Evolutionary conservation across 2,888 invertebrate species (phyloP).

Genomic region (Caenorhabditis virilis): DNA sequence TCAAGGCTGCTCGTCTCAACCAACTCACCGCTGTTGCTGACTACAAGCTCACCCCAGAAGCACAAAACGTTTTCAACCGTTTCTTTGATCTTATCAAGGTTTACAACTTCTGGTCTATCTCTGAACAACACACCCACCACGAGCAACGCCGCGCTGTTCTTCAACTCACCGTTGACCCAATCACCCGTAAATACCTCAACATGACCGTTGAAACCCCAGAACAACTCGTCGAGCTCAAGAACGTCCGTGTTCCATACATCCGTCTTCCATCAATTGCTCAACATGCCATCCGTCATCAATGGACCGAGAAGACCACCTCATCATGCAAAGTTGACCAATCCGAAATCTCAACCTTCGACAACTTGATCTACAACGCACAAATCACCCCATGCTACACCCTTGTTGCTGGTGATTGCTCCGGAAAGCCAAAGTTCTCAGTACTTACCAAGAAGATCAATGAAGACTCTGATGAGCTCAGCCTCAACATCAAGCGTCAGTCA

Average conservation of each 20-base stretch:
- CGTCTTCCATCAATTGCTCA: constrained; percentile 22
- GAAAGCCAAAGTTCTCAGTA: constrained; percentile 68
- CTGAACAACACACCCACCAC: constrained; percentile 7
- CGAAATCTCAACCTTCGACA: constrained; percentile 65
- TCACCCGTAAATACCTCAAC: constrained; percentile 53
- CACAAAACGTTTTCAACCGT: constrained; percentile 35
- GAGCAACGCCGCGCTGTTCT: constrained; percentile 30
- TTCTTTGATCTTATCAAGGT: constrained; percentile 52
- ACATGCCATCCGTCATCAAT: constrained; percentile 14
- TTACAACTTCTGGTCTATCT: constrained; percentile 42
- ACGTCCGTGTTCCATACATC: constrained; percentile 38
- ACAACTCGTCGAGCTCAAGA: constrained; percentile 39
- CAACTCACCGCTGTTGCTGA: constrained; percentile 43
- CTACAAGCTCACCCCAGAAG: constrained; percentile 42
- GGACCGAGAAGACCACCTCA: constrained; percentile 15
- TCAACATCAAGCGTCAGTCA: constrained; percentile 30
- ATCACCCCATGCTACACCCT: constrained; percentile 69
- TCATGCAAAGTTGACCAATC: constrained; percentile 34
- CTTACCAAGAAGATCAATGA: constrained; percentile 63
- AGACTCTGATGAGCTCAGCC: constrained; percentile 45
- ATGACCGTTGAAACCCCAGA: constrained; percentile 55
- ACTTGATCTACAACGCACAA: constrained; percentile 56
- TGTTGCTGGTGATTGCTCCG: constrained; percentile 70
- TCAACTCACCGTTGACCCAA: constrained; percentile 58
- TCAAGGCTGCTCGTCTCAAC: constrained; percentile 39